Percentiles rank a stretch among this genome's conserved stretches.
These are phyloP conservation scores for Serilophus lunatus DNA, from an alignment of 2,113 vertebrate species.

Conservation along the genomic window DNA sequence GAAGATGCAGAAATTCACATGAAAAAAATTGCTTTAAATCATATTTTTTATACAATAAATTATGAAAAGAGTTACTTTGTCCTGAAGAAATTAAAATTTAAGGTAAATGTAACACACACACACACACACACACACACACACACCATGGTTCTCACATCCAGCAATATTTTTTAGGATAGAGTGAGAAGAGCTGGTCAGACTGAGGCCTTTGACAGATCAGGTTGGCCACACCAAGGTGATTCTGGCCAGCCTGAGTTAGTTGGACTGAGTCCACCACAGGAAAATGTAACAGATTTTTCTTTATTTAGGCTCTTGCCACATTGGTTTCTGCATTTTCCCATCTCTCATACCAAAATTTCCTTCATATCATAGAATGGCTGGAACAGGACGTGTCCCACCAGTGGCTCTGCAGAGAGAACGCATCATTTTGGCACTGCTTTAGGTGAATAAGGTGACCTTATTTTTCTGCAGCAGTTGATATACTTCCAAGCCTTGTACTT, in stretches of 20 bases:
- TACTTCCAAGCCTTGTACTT: background rate
- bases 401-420: background rate
- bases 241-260: background rate
- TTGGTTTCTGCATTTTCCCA: background rate
- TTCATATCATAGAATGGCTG: background rate
- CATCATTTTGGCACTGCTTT: background rate
- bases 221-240: background rate
- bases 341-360: background rate
- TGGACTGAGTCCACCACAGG: background rate
- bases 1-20: background rate
- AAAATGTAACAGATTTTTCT: background rate
- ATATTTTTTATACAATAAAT: background rate
- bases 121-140: too few relatives aligned
- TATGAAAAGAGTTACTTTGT: background rate
- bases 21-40: background rate
- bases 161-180: background rate
- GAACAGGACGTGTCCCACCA: background rate
- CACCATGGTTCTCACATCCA: background rate
- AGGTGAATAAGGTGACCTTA: accelerated
- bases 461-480: background rate
- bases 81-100: background rate
- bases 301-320: background rate
- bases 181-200: background rate
- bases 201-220: background rate
- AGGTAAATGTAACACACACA: background rate